Evolutionary conservation across 2,797 vertebrate species (phyloP), one percentile per base, ranked within the genome.

Genomic region (Danionella dracula): DNA sequence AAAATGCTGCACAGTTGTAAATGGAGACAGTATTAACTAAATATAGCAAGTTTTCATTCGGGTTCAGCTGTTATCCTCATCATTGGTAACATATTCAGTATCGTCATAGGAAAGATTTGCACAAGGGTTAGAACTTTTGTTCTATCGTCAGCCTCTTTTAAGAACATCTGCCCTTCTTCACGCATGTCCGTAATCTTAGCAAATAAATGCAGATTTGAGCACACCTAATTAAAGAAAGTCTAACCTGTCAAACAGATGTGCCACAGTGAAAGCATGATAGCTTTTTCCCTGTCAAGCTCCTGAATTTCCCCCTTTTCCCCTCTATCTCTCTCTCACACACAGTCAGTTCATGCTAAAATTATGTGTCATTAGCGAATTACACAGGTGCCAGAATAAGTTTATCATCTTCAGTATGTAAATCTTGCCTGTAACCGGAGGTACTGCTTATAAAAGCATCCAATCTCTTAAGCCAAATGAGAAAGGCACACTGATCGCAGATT

Each of bases 301-400:
- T 64, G 72, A 75, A 86, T 84, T 64, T 82, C 4, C 46, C 12
- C 32, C 70, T 68, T 77, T 61, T 73, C 57, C 42, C 5, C 69
- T 72, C 15, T 11, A 17, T 29, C 53, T 40, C 37, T 46, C 13
- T 29, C 44, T 58, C 63, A 40, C 59, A 57, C 71, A 46, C 74
- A 81, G 79, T 78, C 80, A 68, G 80, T 71, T 76, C 79, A 78
- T 82, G 82, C 83, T 84, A 83, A 86, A 87, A 87, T 87, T 82
- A 87, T 83, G 80, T 86, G 85, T 89, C 89, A 90, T 91, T 90
- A 88, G 85, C 83, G 87, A 90, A 91, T 90, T 87, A 90, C 88
- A 90, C 89, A 90, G 89, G 89, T 90, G 88, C 87, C 89, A 88
- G 78, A 87, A 86, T 85, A 81, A 87, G 87, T 89, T 89, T 89